Evolutionary conservation across 2,113 vertebrate genomes (phyloP).

Genomic region (Mellivora capensis): DNA sequence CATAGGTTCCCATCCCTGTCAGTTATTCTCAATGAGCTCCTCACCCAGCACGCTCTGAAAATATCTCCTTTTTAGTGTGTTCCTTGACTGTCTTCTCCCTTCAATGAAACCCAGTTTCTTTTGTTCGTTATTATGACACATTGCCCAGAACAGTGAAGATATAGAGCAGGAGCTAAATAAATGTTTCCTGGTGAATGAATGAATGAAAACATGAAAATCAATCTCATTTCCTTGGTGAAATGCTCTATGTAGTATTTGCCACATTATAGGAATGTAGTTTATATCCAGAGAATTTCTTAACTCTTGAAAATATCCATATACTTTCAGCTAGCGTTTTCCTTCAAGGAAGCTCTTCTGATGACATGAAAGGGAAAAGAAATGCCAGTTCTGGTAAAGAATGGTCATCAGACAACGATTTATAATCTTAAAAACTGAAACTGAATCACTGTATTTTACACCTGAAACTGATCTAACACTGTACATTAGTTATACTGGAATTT

Average conservation of each 20-base stretch:
- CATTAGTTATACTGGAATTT: not conserved
- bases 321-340: not conserved
- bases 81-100: not conserved
- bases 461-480: not conserved
- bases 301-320: not conserved
- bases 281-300: constrained; percentile 14
- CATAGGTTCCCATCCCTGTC: not conserved
- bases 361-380: not conserved
- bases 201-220: not conserved
- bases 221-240: not conserved
- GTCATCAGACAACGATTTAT: not conserved
- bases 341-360: constrained; percentile 16
- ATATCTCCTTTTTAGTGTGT: not conserved
- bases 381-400: not conserved
- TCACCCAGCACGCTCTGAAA: not conserved
- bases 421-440: not conserved
- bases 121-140: not conserved
- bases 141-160: not conserved
- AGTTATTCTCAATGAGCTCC: not conserved
- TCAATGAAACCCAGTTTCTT: not conserved
- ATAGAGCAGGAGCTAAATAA: not conserved
- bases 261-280: not conserved
- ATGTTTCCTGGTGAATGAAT: not conserved
- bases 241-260: not conserved
- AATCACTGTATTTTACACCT: not conserved